Conservation (phyloP, 1,140 invertebrate genomes). For the Macrobrachium rosenbergii region DNA sequence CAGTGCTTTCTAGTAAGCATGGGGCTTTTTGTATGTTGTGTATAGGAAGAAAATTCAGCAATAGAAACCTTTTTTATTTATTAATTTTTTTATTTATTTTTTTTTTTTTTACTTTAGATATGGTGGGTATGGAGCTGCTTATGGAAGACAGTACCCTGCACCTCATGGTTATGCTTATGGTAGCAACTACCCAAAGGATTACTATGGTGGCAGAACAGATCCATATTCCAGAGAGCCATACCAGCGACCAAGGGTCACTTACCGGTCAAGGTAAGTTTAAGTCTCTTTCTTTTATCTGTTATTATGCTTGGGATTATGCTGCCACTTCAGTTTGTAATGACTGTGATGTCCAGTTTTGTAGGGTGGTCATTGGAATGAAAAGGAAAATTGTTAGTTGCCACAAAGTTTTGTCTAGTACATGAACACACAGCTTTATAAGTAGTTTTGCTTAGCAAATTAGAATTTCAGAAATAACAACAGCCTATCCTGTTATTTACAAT, state of each 20-base stretch:
- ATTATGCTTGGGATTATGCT: background rate
- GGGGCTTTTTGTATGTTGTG: background rate
- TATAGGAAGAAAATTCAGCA: slow-evolving; percentile 50
- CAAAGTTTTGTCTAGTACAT: too few relatives aligned
- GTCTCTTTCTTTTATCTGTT: background rate
- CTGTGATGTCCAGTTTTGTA: too few relatives aligned
- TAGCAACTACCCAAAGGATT: slow-evolving; percentile 67
- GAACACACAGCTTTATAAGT: too few relatives aligned
- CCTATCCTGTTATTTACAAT: too few relatives aligned
- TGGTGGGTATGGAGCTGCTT: slow-evolving; percentile 49
- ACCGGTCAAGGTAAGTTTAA: slow-evolving; percentile 54
- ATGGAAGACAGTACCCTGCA: slow-evolving; percentile 45
- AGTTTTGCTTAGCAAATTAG: too few relatives aligned
- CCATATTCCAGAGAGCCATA: slow-evolving; percentile 47
- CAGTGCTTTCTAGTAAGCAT: too few relatives aligned
- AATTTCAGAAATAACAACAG: too few relatives aligned
- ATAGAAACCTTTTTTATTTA: background rate
- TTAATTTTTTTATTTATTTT: too few relatives aligned
- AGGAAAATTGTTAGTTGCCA: too few relatives aligned
- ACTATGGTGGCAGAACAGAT: slow-evolving; percentile 69
- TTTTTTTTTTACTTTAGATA: slow-evolving; percentile 40
- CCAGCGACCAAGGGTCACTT: slow-evolving; percentile 37
- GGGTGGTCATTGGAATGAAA: too few relatives aligned
- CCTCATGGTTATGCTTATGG: slow-evolving; percentile 69
- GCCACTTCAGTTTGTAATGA: background rate